Evolutionary conservation across 2,888 invertebrate species (phyloP), one percentile per base, ranked within the genome.

Genomic region (Aleiodes testaceus): DNA sequence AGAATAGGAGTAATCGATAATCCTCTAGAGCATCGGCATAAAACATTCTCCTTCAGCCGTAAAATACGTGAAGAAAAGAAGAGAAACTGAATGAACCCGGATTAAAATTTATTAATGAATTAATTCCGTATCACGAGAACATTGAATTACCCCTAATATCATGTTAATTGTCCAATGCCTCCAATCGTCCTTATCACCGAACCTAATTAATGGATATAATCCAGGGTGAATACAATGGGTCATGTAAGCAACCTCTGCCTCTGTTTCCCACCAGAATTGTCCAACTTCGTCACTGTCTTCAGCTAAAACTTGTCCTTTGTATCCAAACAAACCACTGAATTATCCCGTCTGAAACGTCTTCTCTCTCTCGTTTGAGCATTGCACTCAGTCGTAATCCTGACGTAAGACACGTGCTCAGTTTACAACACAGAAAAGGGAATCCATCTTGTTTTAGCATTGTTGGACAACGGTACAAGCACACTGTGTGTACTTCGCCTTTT

Each of bases 181-280:
- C 59, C 42, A 16, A 36, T 11, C 9, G 9, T 16, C 59, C 12
- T 36, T 59, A 59, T 59, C 36, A 16, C 59, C 36, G 16, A 59
- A 59, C 59, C 42, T 59, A 59, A 59, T 59, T 59, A 59, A 59
- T 59, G 55, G 36, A 42, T 16, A 42, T 59, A 16, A 36, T 30
- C 59, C 16, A 59, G 0, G 36, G 5, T 5, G 26, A 26, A 26
- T n/a, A 26, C 59, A 59, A 16, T 59, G 59, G 59, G 59, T 42
- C 18, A 36, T 59, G 26, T 30, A 26, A 30, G 30, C 26, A 36
- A 1, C 36, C 26, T 5, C 5, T 42, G 6, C 14, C 18, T 59
- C 42, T 36, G 9, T 42, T n/a, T 26, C 36, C 36, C 42, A 59
- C 42, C 36, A 42, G 59, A 36, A 59, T 55, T 59, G 14, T 6